Percentiles rank a stretch among this genome's conserved stretches.
These are phyloP conservation scores for Phenganax marumi DNA, from an alignment of 92 coral and sea anemone species.

Conservation along the genomic window DNA sequence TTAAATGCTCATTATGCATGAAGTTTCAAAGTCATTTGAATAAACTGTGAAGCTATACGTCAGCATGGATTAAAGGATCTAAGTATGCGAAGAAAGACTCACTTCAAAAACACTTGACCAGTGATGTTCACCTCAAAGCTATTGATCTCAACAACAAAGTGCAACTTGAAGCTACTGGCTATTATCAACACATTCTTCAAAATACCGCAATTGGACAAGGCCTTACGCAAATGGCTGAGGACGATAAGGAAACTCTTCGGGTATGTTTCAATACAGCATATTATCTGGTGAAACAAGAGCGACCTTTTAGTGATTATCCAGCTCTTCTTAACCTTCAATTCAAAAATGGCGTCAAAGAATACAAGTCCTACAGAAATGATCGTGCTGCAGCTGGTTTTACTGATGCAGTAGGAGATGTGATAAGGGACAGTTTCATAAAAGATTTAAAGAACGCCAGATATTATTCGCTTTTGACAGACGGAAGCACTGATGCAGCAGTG, in stretches of 20 bases:
- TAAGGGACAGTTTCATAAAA: background rate
- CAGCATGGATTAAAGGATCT: conserved; percentile 34
- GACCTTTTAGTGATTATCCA: conserved; percentile 27
- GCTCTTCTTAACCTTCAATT: conserved; percentile 22
- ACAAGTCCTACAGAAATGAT: conserved; percentile 1
- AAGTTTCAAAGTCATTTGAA: conserved; percentile 28
- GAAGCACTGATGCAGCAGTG: conserved; percentile 14
- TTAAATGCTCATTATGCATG: conserved; percentile 39
- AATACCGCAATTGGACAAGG: background rate
- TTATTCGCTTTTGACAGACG: background rate
- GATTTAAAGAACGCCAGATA: background rate
- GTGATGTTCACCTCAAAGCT: conserved; percentile 21
- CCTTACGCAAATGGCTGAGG: conserved; percentile 4
- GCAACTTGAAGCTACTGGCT: background rate
- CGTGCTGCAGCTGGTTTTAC: background rate
- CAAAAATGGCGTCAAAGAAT: conserved; percentile 15
- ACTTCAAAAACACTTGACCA: conserved; percentile 30
- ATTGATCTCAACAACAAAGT: background rate
- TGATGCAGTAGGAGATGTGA: background rate
- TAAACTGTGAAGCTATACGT: conserved; percentile 31
- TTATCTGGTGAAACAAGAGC: conserved; percentile 31
- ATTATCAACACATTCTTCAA: background rate
- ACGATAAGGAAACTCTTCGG: background rate
- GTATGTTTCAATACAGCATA: conserved; percentile 38
- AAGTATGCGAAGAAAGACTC: conserved; percentile 24